Evolutionary conservation across 2,888 invertebrate genomes (phyloP).

Genomic region (Malachius bipustulatus): DNA sequence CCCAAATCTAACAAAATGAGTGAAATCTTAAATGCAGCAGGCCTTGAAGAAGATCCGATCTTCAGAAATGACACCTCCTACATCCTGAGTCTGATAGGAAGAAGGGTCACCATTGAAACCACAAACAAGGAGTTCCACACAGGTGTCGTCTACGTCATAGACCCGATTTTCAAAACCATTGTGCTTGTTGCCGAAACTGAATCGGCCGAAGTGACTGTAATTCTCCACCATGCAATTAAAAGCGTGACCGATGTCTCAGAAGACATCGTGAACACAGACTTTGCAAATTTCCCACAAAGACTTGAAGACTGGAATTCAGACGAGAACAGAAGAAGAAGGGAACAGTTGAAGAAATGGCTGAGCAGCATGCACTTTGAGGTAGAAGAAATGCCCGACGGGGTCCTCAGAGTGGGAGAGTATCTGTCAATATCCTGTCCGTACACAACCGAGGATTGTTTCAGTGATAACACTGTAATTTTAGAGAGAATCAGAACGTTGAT

Average conservation of each 20-base stretch:
- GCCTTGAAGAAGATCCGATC: no score
- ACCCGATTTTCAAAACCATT: constrained; percentile 30
- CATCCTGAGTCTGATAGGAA: no score
- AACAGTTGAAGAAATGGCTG: constrained; percentile 31
- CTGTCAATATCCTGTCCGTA: constrained; percentile 34
- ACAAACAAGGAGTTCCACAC: constrained; percentile 22
- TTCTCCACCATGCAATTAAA: constrained; percentile 26
- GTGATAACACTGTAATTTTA: constrained; percentile 33
- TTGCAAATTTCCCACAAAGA: constrained; percentile 8
- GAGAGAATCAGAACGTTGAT: constrained; percentile 32
- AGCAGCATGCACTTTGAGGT: constrained; percentile 30
- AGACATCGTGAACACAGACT: constrained; percentile 16
- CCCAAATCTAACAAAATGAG: no score
- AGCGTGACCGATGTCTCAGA: constrained; percentile 23
- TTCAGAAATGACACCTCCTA: no score
- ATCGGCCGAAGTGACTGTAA: constrained; percentile 9
- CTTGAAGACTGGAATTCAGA: constrained; percentile 9
- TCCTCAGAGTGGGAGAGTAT: constrained; percentile 31
- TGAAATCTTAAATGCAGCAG: no score
- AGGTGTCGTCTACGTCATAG: constrained; percentile 30
- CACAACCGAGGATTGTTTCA: constrained; percentile 31
- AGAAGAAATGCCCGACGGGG: constrained; percentile 28
- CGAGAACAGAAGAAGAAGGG: constrained; percentile 17
- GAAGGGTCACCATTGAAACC: constrained; percentile 25
- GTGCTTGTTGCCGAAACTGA: constrained; percentile 23